A percentile compares a stretch with the other conserved stretches of the same genome.
phyloP scores from a whole-genome alignment of 92 coral and sea anemone genomes.

The Porites cylindrica region DNA sequence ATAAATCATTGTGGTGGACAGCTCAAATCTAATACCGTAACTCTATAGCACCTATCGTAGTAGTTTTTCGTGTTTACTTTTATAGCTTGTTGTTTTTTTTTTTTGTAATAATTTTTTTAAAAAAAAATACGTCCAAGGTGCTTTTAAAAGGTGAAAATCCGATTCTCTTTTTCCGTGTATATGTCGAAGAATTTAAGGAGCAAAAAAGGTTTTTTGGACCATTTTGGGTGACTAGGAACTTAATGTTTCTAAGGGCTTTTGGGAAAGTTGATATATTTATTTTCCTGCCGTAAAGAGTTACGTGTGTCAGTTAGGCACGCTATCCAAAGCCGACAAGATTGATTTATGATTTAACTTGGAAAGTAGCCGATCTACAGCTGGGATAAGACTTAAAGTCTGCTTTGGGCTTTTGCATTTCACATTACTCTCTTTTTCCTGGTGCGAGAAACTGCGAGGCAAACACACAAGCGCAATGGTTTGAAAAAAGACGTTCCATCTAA shows the following conservation, averaged over 20 bases:
- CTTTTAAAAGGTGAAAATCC: neutral
- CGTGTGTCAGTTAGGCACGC: conserved; percentile 21
- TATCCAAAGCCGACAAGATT: conserved; percentile 3
- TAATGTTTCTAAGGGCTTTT: neutral
- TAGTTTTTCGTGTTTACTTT: neutral
- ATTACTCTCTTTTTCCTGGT: neutral
- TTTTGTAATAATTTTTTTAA: neutral
- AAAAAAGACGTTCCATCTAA: neutral
- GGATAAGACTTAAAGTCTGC: conserved; percentile 25
- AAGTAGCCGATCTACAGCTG: conserved; percentile 12
- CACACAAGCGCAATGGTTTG: neutral
- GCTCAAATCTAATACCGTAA: conserved; percentile 4
- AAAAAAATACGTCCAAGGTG: neutral
- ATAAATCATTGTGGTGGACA: conserved; percentile 70
- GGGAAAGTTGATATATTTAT: neutral
- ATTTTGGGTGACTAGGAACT: neutral
- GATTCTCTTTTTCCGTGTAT: neutral
- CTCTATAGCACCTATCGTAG: conserved; percentile 4
- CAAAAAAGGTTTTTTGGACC: neutral
- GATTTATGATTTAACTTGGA: conserved; percentile 58
- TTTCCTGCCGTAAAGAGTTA: neutral
- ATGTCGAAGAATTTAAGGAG: neutral
- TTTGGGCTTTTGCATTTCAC: conserved; percentile 16
- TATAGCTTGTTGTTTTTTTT: neutral
- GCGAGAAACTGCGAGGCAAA: conserved; percentile 20